Evolutionary conservation across 2,797 vertebrate species (phyloP).

Genomic region (Lagothrix lagotricha): DNA sequence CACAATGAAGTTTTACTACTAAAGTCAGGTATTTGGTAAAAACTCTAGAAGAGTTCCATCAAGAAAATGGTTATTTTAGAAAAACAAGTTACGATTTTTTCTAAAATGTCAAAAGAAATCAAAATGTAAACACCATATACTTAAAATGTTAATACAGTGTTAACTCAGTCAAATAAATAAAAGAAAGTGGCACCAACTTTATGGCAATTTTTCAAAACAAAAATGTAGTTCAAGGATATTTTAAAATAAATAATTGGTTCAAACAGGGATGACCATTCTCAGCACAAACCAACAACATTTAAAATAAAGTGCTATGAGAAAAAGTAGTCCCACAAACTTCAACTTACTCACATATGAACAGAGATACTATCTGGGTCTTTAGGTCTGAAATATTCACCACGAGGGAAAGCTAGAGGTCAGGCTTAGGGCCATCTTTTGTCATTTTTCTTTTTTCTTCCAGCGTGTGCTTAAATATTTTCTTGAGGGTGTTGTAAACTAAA

Average conservation of each 20-base stretch:
- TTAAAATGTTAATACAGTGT: constrained; percentile 67
- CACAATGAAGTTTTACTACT: constrained; percentile 49
- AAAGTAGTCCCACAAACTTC: constrained; percentile 29
- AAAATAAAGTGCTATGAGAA: constrained; percentile 49
- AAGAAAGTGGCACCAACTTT: constrained; percentile 82
- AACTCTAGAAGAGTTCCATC: constrained; percentile 56
- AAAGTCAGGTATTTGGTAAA: constrained; percentile 57
- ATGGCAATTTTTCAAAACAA: constrained; percentile 73
- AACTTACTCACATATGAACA: neutral
- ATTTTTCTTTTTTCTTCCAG: constrained; percentile 89
- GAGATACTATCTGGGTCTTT: constrained; percentile 53
- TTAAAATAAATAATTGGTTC: constrained; percentile 76
- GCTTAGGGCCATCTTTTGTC: constrained; percentile 80
- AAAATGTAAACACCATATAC: constrained; percentile 75
- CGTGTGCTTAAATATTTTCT: constrained; percentile 90
- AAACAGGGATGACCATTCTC: constrained; percentile 60
- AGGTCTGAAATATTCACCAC: constrained; percentile 43
- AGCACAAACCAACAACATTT: constrained; percentile 49
- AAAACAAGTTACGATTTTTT: constrained; percentile 74
- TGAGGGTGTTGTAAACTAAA: constrained; percentile 88
- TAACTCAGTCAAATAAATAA: constrained; percentile 76
- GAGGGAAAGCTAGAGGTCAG: constrained; percentile 68
- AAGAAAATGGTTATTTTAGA: constrained; percentile 53
- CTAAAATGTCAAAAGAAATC: constrained; percentile 74
- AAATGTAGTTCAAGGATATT: constrained; percentile 62